A percentile compares a stretch with the other conserved stretches of the same genome.
Evolutionary conservation across 2,113 vertebrate species (phyloP).

Genomic region (Esox niger): DNA sequence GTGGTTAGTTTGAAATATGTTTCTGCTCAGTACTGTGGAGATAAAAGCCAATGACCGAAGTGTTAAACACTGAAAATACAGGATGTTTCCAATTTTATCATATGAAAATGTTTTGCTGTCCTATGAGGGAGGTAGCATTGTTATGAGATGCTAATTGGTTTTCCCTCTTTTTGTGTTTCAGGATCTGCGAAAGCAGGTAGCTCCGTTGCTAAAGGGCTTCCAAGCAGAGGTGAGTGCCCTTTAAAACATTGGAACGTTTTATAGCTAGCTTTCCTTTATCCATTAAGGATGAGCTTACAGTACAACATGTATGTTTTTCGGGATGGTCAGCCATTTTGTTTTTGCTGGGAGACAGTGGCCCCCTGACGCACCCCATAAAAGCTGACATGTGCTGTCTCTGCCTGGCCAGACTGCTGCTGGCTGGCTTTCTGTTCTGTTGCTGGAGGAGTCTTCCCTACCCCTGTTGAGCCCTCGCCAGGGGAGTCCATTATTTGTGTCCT

Average conservation of each 20-base stretch:
- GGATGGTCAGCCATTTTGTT: constrained; percentile 10
- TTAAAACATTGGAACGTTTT: background rate
- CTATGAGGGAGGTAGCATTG: background rate
- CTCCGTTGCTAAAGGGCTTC: constrained; percentile 89
- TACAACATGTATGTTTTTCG: background rate
- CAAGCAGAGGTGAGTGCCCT: constrained; percentile 85
- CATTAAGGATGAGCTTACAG: background rate
- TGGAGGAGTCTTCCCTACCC: constrained; percentile 2
- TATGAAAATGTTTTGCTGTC: background rate
- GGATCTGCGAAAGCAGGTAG: constrained; percentile 92
- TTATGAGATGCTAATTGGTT: constrained; percentile 1
- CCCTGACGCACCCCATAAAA: constrained; percentile 9
- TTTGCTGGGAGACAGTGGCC: background rate
- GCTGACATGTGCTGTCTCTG: constrained; percentile 18
- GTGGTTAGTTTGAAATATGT: background rate
- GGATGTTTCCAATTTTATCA: background rate
- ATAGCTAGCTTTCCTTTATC: background rate
- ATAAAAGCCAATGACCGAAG: background rate
- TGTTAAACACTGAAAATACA: background rate
- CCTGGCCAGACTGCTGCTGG: background rate
- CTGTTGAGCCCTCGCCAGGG: constrained; percentile 7
- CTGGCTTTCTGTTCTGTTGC: constrained; percentile 7
- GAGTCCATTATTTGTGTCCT: constrained; percentile 27
- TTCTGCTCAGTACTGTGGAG: background rate
- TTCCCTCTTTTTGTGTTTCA: constrained; percentile 48